Conservation (phyloP, 2,113 vertebrate genomes). For the Sinocyclocheilus anophthalmus region DNA sequence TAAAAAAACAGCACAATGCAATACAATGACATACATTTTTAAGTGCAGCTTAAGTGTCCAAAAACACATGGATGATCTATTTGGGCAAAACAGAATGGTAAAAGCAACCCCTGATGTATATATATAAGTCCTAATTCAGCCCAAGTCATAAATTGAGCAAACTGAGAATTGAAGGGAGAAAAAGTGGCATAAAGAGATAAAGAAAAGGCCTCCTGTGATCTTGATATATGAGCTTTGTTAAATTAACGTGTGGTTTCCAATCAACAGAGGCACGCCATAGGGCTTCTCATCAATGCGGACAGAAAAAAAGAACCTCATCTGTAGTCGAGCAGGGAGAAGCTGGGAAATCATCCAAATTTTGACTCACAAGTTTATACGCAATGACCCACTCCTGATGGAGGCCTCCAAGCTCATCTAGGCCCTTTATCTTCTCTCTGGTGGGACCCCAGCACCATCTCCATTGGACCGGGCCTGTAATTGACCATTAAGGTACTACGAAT, state of each 20-base stretch:
- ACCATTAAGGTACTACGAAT: conserved; percentile 60
- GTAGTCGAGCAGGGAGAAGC: conserved; percentile 51
- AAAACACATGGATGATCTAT: neutral
- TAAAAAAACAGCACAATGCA: neutral
- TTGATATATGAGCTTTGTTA: conserved; percentile 59
- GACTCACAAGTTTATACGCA: conserved; percentile 57
- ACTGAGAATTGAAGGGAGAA: conserved; percentile 23
- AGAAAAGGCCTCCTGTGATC: conserved; percentile 55
- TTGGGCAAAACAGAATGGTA: conserved; percentile 16
- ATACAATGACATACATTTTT: neutral
- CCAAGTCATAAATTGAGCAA: conserved; percentile 51
- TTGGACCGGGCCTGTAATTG: conserved; percentile 61
- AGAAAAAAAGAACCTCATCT: conserved; percentile 51
- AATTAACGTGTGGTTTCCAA: conserved; percentile 60
- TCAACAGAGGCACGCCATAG: conserved; percentile 55
- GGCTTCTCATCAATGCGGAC: conserved; percentile 54
- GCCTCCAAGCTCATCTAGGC: conserved; percentile 60
- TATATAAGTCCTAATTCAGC: conserved; percentile 40
- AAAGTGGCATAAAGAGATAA: conserved; percentile 46
- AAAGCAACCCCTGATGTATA: conserved; percentile 5
- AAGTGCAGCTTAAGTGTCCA: neutral
- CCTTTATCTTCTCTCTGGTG: conserved; percentile 58
- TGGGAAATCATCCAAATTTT: conserved; percentile 62
- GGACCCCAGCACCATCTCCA: conserved; percentile 57
- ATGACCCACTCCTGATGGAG: conserved; percentile 62